Percentiles rank a stretch among this genome's conserved stretches.
phyloP scores from a whole-genome alignment of 2,797 vertebrate genomes.

The Labroides dimidiatus region DNA sequence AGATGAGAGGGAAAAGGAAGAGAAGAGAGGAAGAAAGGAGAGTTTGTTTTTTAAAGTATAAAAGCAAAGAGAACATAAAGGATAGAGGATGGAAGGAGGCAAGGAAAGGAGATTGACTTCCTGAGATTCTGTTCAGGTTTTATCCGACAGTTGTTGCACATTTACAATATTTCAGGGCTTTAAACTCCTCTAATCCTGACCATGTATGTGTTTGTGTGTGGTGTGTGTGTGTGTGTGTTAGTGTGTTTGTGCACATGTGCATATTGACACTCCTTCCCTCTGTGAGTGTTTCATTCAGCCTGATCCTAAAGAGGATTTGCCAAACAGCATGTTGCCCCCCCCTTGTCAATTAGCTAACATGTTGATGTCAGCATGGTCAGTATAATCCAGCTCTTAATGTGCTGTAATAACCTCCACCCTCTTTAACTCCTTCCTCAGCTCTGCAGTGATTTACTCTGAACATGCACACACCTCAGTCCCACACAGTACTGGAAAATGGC shows the following conservation, averaged over 20 bases:
- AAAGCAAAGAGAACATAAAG: no score
- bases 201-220: not conserved
- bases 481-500: not conserved
- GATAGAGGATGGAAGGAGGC: not conserved
- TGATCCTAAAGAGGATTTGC: constrained; percentile 64
- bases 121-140: not conserved
- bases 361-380: constrained; percentile 72
- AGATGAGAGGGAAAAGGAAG: not conserved
- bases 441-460: constrained; percentile 11
- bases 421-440: constrained; percentile 6
- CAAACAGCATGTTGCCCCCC: constrained; percentile 33
- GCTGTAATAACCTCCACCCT: constrained; percentile 38
- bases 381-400: constrained; percentile 68
- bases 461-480: constrained; percentile 4
- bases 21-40: no score
- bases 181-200: constrained; percentile 8
- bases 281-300: constrained; percentile 48
- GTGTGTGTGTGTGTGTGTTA: not conserved
- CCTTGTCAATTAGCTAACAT: constrained; percentile 64
- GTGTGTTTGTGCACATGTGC: constrained; percentile 4
- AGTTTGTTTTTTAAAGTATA: no score
- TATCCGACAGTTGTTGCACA: not conserved
- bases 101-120: not conserved
- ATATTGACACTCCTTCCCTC: constrained; percentile 18
- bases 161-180: not conserved